These are phyloP conservation scores for Ispidina lecontei DNA, from an alignment of 2,797 vertebrate species.

Conservation along the genomic window DNA sequence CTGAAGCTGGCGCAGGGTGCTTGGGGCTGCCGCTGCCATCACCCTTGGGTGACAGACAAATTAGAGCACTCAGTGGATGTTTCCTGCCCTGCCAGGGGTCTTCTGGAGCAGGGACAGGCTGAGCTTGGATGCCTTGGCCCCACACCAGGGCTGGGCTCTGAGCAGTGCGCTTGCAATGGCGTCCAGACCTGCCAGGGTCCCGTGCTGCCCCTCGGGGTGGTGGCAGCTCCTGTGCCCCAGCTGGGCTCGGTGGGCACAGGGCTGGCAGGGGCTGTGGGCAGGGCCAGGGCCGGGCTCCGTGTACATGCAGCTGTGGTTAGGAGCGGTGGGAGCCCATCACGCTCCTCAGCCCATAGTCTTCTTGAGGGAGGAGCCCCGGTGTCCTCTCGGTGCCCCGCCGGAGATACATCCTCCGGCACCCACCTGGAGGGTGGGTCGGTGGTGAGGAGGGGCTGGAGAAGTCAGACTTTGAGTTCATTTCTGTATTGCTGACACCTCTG, in stretches of 20 bases:
- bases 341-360: background rate
- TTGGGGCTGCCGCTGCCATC: background rate
- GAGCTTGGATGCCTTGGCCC: background rate
- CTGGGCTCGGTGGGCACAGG: rapidly evolving
- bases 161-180: background rate
- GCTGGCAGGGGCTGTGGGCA: background rate
- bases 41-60: background rate
- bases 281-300: background rate
- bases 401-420: background rate
- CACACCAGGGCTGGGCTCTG: background rate
- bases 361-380: background rate
- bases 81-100: background rate
- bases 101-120: background rate
- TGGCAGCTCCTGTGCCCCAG: background rate
- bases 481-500: background rate
- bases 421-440: background rate
- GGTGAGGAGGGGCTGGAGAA: background rate
- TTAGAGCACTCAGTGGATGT: constrained; percentile 35
- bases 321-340: background rate
- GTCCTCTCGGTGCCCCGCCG: background rate
- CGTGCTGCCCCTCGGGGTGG: rapidly evolving
- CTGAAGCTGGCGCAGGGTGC: background rate
- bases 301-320: background rate
- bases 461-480: background rate
- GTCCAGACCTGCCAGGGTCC: background rate